phyloP scores from a whole-genome alignment of 2,888 invertebrate genomes.

The Apotomis capreana region DNA sequence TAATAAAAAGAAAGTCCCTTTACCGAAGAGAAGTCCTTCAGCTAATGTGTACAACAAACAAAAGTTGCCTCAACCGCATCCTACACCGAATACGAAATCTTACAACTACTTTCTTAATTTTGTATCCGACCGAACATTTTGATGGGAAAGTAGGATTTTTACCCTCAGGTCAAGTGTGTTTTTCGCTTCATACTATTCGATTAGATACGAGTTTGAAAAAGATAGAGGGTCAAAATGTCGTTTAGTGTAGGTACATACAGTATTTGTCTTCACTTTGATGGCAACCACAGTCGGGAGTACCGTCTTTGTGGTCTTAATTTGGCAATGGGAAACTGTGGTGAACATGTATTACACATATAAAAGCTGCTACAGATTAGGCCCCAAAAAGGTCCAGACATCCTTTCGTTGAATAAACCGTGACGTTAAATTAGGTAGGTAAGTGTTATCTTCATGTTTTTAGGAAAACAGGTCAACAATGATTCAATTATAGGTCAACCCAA shows the following conservation, averaged over 20 bases:
- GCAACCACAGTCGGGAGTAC: constrained; percentile 23
- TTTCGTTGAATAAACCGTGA: no score
- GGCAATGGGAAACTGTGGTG: constrained; percentile 16
- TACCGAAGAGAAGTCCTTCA: constrained; percentile 7
- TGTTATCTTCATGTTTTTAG: no score
- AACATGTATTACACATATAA: not conserved
- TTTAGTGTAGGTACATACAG: constrained; percentile 13
- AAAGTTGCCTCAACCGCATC: constrained; percentile 1
- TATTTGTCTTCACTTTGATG: constrained; percentile 32
- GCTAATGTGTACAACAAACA: constrained; percentile 28
- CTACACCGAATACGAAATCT: constrained; percentile 8
- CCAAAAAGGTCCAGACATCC: not conserved
- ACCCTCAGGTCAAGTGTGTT: no score
- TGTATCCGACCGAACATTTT: no score
- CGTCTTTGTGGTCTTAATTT: constrained; percentile 31
- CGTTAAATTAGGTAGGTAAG: no score
- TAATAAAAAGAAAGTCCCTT: constrained; percentile 27
- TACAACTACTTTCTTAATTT: no score
- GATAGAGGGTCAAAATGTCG: not conserved
- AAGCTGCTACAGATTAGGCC: not conserved
- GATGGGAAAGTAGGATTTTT: no score
- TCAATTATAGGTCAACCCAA: not conserved
- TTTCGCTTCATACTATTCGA: no score
- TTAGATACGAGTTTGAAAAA: no score
- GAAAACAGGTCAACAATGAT: no score